phyloP scores from a whole-genome alignment of 1,140 invertebrate genomes.

The Neodiprion fabricii region DNA sequence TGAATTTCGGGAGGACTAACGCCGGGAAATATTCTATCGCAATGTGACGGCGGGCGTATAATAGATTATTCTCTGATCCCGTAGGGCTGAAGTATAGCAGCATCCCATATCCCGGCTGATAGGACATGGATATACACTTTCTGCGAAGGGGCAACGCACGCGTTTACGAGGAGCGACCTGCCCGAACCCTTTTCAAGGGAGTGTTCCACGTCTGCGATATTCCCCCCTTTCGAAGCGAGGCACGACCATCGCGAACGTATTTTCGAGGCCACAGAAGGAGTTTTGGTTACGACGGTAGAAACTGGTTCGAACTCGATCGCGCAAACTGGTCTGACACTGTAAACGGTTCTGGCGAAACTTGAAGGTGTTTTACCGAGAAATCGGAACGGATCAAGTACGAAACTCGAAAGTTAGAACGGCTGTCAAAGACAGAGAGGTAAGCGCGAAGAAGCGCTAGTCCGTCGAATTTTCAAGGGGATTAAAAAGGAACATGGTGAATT shows the following conservation, averaged over 20 bases:
- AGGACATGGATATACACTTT: constrained; percentile 14
- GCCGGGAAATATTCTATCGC: constrained; percentile 28
- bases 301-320: not conserved
- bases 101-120: constrained; percentile 10
- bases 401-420: not conserved
- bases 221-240: not conserved
- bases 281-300: not conserved
- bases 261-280: not conserved
- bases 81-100: constrained; percentile 8
- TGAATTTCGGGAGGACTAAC: constrained; percentile 33
- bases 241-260: not conserved
- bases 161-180: not conserved
- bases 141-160: not conserved
- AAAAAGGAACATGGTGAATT: not conserved
- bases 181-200: not conserved
- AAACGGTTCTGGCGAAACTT: not conserved
- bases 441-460: not conserved
- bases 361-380: not conserved
- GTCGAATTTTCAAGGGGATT: not conserved
- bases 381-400: not conserved
- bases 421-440: not conserved
- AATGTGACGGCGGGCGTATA: constrained; percentile 23
- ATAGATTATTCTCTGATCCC: constrained; percentile 38
- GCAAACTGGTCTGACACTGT: not conserved
- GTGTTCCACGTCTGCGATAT: not conserved